A percentile compares a stretch with the other conserved stretches of the same genome.
phyloP scores from a whole-genome alignment of 2,888 invertebrate genomes.

The Listrodromus nycthemerus region DNA sequence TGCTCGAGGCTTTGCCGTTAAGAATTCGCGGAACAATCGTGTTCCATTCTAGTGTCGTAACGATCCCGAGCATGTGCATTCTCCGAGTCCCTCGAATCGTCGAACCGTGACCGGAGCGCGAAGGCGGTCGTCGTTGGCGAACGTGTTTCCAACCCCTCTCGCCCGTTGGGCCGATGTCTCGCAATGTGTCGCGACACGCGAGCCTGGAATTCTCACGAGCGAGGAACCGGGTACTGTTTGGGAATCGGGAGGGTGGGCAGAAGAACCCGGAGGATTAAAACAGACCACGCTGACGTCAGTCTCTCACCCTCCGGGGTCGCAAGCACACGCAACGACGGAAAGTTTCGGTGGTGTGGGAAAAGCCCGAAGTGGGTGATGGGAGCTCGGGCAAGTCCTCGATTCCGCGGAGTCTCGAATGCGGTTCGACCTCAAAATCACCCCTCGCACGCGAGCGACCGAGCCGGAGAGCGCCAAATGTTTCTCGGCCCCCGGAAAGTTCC shows the following conservation, averaged over 20 bases:
- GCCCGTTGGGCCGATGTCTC: constrained; percentile 38
- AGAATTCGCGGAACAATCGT: background rate
- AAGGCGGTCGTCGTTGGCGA: constrained; percentile 27
- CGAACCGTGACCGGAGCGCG: constrained; percentile 33
- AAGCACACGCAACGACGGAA: constrained; percentile 22
- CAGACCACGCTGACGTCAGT: constrained; percentile 44
- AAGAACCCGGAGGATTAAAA: constrained; percentile 5
- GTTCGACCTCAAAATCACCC: constrained; percentile 49
- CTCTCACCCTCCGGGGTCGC: constrained; percentile 11
- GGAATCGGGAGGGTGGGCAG: background rate
- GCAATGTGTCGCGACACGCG: constrained; percentile 49
- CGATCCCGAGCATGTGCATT: background rate
- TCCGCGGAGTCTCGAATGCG: constrained; percentile 43
- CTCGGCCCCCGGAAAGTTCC: background rate
- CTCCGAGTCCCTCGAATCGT: constrained; percentile 38
- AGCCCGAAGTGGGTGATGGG: background rate
- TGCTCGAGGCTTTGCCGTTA: background rate
- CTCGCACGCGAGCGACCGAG: constrained; percentile 41
- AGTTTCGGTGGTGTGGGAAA: background rate
- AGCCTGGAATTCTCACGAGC: constrained; percentile 44
- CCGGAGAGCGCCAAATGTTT: constrained; percentile 28
- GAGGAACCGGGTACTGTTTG: constrained; percentile 22
- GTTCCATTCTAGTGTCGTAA: background rate
- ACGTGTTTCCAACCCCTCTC: constrained; percentile 20
- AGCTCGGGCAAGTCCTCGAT: constrained; percentile 18